These are phyloP conservation scores for Astreopora myriophthalma DNA, from an alignment of 64 coral and sea anemone genomes.

Conservation along the genomic window DNA sequence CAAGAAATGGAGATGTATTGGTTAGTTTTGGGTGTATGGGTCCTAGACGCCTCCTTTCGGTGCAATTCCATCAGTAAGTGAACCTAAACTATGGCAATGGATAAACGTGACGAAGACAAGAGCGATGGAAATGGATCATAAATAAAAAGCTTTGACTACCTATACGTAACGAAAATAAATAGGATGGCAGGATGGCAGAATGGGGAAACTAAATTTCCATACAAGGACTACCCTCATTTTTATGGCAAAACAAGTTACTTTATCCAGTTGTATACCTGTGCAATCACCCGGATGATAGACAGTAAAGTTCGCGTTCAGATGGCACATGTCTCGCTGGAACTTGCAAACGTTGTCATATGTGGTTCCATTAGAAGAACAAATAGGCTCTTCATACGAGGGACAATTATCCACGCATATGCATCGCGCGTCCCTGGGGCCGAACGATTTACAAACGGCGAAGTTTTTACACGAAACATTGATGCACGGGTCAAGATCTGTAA, in stretches of 20 bases:
- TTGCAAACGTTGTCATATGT: constrained; percentile 69
- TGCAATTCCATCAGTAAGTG: too few species aligned
- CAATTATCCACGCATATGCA: constrained; percentile 67
- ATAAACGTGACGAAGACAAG: too few species aligned
- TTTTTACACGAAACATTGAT: constrained; percentile 62
- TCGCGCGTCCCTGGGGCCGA: constrained; percentile 31
- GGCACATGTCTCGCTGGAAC: constrained; percentile 70
- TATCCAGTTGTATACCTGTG: constrained; percentile 31
- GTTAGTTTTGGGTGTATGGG: too few species aligned
- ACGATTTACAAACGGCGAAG: constrained; percentile 69
- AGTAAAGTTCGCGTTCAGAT: constrained; percentile 51
- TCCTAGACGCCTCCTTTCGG: too few species aligned
- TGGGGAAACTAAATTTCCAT: not conserved
- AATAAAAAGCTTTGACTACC: too few species aligned
- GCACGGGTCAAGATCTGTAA: constrained; percentile 65
- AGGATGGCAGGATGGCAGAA: too few species aligned
- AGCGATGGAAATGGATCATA: too few species aligned
- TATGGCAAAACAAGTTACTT: not conserved
- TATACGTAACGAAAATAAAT: too few species aligned
- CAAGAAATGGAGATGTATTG: too few species aligned
- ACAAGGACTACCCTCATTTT: too few species aligned
- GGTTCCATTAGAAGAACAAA: constrained; percentile 64
- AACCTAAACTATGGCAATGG: too few species aligned
- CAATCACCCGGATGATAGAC: constrained; percentile 60
- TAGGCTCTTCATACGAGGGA: constrained; percentile 60